Evolutionary conservation across 2,797 vertebrate genomes (phyloP).

Genomic region (Phalloptychus januarius): DNA sequence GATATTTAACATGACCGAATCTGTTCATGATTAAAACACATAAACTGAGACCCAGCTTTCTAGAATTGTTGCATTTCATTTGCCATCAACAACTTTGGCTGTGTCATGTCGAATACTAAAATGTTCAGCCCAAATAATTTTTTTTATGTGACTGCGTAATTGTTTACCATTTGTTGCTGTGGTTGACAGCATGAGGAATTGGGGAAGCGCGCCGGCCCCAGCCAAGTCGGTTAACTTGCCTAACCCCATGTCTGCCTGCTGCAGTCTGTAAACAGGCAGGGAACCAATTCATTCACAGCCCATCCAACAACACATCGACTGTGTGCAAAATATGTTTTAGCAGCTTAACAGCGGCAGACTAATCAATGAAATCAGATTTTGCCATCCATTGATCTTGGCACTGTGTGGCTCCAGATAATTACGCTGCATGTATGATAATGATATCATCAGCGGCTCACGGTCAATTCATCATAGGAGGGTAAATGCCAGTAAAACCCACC

Average conservation of each 20-base stretch:
- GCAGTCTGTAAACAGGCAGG: slow-evolving; percentile 49
- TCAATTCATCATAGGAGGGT: slow-evolving; percentile 35
- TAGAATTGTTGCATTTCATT: neutral
- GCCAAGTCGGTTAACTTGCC: slow-evolving; percentile 53
- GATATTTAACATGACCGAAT: neutral
- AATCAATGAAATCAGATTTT: slow-evolving; percentile 73
- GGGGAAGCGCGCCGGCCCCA: slow-evolving; percentile 39
- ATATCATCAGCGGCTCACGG: slow-evolving; percentile 58
- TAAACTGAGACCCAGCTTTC: neutral
- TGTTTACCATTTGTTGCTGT: slow-evolving; percentile 20
- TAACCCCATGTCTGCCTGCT: slow-evolving; percentile 56
- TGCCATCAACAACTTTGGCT: neutral
- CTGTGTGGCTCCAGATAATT: slow-evolving; percentile 46
- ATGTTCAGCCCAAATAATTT: neutral
- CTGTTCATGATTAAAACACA: neutral
- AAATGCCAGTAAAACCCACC: slow-evolving; percentile 46
- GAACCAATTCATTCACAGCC: slow-evolving; percentile 52
- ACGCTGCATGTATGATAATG: slow-evolving; percentile 59
- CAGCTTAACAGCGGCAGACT: slow-evolving; percentile 58
- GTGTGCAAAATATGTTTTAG: slow-evolving; percentile 69
- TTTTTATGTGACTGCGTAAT: slow-evolving; percentile 24
- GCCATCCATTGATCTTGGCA: slow-evolving; percentile 68
- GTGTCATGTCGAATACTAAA: slow-evolving; percentile 15
- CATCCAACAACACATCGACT: slow-evolving; percentile 53
- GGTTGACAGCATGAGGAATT: slow-evolving; percentile 45